Evolutionary conservation across 2,113 vertebrate genomes (phyloP).

Genomic region (Hymenochirus boettgeri): DNA sequence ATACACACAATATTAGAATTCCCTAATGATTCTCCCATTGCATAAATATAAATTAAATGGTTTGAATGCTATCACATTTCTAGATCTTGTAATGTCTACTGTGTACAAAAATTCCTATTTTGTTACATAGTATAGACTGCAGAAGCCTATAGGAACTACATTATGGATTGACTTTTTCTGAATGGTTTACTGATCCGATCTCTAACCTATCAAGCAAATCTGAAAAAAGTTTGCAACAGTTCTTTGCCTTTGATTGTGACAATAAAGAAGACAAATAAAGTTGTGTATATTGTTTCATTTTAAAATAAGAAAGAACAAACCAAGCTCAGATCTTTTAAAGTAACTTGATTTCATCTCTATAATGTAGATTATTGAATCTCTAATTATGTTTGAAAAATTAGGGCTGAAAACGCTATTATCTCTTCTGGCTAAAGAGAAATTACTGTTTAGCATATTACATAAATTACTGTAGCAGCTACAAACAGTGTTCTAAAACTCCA

Average conservation of each 20-base stretch:
- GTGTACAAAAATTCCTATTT: slow-evolving; percentile 30
- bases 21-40: no score
- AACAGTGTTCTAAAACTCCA: background rate
- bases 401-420: background rate
- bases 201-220: slow-evolving; percentile 12
- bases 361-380: background rate
- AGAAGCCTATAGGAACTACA: slow-evolving; percentile 17
- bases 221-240: slow-evolving; percentile 19
- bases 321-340: background rate
- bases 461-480: background rate
- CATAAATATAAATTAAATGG: no score
- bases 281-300: slow-evolving; percentile 9
- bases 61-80: slow-evolving; percentile 8
- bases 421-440: background rate
- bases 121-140: slow-evolving; percentile 23
- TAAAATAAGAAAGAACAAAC: background rate
- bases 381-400: background rate
- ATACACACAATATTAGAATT: no score
- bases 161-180: slow-evolving; percentile 9
- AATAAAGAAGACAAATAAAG: background rate
- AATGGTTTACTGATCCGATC: slow-evolving; percentile 35
- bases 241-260: slow-evolving; percentile 7
- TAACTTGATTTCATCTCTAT: background rate
- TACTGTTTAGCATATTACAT: background rate
- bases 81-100: slow-evolving; percentile 11